Evolutionary conservation across 1,140 invertebrate species (phyloP).

Genomic region (Chironomus tepperi): DNA sequence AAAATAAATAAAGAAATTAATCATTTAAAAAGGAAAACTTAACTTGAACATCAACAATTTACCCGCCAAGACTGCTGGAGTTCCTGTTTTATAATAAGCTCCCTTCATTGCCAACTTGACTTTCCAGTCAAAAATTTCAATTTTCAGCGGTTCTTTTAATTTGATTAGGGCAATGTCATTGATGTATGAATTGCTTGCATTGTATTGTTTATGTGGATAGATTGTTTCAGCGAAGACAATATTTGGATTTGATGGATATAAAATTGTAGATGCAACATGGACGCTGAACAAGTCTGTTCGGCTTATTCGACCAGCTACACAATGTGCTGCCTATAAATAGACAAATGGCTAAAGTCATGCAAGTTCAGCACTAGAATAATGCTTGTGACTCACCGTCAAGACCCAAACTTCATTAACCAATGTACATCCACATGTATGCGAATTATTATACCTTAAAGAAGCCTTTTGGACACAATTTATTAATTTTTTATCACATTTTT

Average conservation of each 20-base stretch:
- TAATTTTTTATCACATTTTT: too few relatives aligned
- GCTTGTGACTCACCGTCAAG: slow-evolving; percentile 27
- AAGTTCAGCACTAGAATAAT: not conserved
- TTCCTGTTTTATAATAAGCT: slow-evolving; percentile 28
- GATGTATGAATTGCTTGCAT: slow-evolving; percentile 28
- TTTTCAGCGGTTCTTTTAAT: slow-evolving; percentile 33
- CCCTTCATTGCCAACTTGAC: slow-evolving; percentile 31
- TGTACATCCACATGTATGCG: slow-evolving; percentile 36
- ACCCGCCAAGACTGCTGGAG: slow-evolving; percentile 29
- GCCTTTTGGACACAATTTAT: slow-evolving; percentile 25
- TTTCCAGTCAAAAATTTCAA: slow-evolving; percentile 28
- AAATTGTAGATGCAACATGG: slow-evolving; percentile 25
- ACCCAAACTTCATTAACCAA: slow-evolving; percentile 35
- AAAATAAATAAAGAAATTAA: too few relatives aligned
- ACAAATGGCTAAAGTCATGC: not conserved
- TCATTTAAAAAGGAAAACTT: too few relatives aligned
- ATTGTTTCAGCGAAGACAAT: slow-evolving; percentile 24
- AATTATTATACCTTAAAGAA: slow-evolving; percentile 25
- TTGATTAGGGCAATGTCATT: slow-evolving; percentile 32
- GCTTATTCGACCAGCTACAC: slow-evolving; percentile 27
- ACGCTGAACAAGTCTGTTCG: slow-evolving; percentile 10
- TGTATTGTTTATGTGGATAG: slow-evolving; percentile 33
- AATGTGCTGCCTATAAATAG: slow-evolving; percentile 31
- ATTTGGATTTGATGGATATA: slow-evolving; percentile 30
- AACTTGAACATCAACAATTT: too few relatives aligned